These are phyloP conservation scores for Anolis sagrei DNA, from an alignment of 2,113 vertebrate species.

Conservation along the genomic window DNA sequence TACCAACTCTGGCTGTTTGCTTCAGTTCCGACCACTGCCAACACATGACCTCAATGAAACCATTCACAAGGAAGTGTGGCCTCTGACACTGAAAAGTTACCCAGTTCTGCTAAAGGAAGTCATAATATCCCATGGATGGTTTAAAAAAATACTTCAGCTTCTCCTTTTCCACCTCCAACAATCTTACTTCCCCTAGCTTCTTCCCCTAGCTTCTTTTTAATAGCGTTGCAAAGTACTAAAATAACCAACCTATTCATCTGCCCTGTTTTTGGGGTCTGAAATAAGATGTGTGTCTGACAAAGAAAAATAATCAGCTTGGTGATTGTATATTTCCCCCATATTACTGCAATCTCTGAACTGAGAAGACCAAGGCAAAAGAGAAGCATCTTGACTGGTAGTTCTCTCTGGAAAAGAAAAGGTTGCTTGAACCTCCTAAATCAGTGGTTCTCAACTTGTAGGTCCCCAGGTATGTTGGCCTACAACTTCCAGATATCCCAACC, in stretches of 20 bases:
- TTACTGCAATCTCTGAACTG: background rate
- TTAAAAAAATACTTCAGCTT: constrained; percentile 18
- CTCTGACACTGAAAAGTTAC: background rate
- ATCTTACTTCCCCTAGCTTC: background rate
- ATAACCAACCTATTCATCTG: background rate
- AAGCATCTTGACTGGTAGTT: background rate
- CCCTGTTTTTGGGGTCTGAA: background rate
- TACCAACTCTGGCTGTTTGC: no score
- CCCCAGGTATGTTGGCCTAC: no score
- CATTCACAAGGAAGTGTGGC: background rate
- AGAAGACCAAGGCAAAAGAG: background rate
- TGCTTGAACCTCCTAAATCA: background rate
- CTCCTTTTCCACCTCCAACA: no score
- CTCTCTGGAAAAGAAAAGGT: background rate
- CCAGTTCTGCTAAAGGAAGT: constrained; percentile 27
- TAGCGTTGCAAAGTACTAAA: background rate
- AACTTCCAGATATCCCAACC: no score
- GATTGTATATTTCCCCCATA: background rate
- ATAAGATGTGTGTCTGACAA: background rate
- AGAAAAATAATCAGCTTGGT: background rate
- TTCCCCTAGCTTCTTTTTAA: background rate
- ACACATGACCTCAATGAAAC: background rate
- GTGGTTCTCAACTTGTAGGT: no score
- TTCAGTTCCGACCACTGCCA: background rate
- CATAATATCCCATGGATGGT: constrained; percentile 29